These are phyloP conservation scores for Gorsachius magnificus DNA, from an alignment of 2,797 vertebrate genomes.

Conservation along the genomic window DNA sequence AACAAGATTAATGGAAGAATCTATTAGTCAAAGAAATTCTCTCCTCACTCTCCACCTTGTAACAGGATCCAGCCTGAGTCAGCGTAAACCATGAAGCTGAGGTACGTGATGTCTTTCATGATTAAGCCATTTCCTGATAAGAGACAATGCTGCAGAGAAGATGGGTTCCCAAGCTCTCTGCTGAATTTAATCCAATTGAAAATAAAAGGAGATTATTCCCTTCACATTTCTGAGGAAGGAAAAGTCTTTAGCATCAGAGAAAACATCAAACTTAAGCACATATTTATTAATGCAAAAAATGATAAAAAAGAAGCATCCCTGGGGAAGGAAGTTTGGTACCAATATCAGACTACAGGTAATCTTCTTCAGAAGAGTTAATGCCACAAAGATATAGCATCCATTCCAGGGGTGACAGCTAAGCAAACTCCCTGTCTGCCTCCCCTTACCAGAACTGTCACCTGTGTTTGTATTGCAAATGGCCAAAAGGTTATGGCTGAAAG, in stretches of 20 bases:
- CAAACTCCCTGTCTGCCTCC: neutral
- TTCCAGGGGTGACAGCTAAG: neutral
- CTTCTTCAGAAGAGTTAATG: neutral
- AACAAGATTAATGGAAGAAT: neutral
- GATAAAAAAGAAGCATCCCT: neutral
- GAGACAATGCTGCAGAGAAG: conserved; percentile 23
- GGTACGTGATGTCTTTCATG: neutral
- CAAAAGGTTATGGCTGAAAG: neutral
- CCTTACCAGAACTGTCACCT: neutral
- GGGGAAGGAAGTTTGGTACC: neutral
- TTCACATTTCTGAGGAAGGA: neutral
- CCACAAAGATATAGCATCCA: neutral
- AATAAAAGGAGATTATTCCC: conserved; percentile 33
- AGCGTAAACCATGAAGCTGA: neutral
- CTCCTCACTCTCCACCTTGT: neutral
- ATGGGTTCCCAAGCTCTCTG: neutral
- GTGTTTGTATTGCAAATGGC: neutral
- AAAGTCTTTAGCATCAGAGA: neutral
- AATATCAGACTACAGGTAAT: neutral
- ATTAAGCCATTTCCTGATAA: conserved; percentile 42
- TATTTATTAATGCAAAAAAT: conserved; percentile 13
- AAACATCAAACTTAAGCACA: conserved; percentile 11
- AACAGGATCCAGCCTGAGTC: conserved; percentile 21
- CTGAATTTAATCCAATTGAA: conserved; percentile 35
- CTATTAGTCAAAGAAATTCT: neutral